Percentiles rank a stretch among this genome's conserved stretches.
Conservation (phyloP, 2,113 vertebrate species). For the Oreochromis aureus region DNA sequence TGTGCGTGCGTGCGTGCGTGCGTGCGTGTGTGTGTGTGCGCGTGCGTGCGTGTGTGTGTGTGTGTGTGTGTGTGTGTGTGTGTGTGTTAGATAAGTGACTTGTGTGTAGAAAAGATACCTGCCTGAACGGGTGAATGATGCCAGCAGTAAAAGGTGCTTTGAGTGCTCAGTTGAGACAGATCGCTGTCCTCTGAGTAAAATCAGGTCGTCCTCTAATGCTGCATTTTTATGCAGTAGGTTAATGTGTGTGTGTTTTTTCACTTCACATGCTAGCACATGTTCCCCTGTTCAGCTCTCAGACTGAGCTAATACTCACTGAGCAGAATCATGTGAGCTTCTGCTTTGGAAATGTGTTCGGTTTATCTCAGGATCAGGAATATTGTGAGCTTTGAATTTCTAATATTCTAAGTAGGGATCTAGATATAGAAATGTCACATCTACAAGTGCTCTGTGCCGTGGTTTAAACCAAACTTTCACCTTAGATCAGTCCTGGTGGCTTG, state of each 20-base stretch:
- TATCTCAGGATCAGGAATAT: fast-evolving
- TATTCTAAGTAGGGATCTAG: neutral
- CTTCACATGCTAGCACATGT: neutral
- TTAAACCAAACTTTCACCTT: neutral
- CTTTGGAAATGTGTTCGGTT: neutral
- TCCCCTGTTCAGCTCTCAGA: neutral
- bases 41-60: too few relatives aligned
- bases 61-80: too few relatives aligned
- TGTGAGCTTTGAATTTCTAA: neutral
- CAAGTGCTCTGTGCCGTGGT: neutral
- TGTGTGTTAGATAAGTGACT: neutral
- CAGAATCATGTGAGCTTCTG: neutral
- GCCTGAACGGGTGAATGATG: neutral
- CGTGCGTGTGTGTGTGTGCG: too few relatives aligned
- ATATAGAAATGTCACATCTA: neutral
- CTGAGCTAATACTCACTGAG: neutral
- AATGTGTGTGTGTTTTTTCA: neutral
- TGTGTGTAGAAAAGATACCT: fast-evolving
- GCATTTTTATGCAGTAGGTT: neutral
- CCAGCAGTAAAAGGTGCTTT: neutral
- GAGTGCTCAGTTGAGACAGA: neutral
- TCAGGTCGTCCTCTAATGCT: neutral
- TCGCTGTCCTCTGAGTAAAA: neutral
- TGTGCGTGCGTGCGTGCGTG: too few relatives aligned
- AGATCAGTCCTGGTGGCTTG: neutral